These are phyloP conservation scores for Neoitamus cyanurus DNA, from an alignment of 2,888 invertebrate species.

Conservation along the genomic window DNA sequence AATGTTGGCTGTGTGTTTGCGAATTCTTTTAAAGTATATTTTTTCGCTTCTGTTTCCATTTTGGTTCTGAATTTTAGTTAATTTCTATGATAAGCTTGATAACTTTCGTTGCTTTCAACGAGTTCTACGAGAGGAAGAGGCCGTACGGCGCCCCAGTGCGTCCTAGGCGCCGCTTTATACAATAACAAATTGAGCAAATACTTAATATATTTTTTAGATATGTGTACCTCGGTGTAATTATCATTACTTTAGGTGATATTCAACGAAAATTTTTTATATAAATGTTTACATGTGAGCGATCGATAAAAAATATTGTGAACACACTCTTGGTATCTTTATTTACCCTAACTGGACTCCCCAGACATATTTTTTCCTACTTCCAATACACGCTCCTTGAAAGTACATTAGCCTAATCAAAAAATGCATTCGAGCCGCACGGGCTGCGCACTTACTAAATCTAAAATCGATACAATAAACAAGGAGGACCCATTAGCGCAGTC, in stretches of 20 bases:
- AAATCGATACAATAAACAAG: neutral
- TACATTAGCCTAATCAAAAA: neutral
- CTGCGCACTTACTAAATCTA: neutral
- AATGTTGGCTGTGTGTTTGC: slow-evolving; percentile 41
- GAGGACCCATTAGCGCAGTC: neutral
- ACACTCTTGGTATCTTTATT: neutral
- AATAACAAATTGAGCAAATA: slow-evolving; percentile 26
- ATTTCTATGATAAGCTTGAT: slow-evolving; percentile 14
- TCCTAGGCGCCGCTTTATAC: neutral
- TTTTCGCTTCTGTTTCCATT: neutral
- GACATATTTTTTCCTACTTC: neutral
- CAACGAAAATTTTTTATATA: slow-evolving; percentile 22
- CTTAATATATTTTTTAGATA: slow-evolving; percentile 36
- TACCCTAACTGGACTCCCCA: neutral
- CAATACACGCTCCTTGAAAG: neutral
- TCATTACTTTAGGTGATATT: slow-evolving; percentile 35
- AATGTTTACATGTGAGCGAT: slow-evolving; percentile 35
- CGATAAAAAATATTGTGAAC: neutral
- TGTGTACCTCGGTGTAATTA: slow-evolving; percentile 39
- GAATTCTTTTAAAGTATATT: neutral
- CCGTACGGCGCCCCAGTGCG: neutral
- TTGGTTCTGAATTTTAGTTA: neutral
- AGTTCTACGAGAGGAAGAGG: neutral
- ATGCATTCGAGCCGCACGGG: neutral
- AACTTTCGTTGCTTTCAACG: slow-evolving; percentile 8